Conservation (phyloP, 92 coral and sea anemone species). For the Palythoa heliodiscus region DNA sequence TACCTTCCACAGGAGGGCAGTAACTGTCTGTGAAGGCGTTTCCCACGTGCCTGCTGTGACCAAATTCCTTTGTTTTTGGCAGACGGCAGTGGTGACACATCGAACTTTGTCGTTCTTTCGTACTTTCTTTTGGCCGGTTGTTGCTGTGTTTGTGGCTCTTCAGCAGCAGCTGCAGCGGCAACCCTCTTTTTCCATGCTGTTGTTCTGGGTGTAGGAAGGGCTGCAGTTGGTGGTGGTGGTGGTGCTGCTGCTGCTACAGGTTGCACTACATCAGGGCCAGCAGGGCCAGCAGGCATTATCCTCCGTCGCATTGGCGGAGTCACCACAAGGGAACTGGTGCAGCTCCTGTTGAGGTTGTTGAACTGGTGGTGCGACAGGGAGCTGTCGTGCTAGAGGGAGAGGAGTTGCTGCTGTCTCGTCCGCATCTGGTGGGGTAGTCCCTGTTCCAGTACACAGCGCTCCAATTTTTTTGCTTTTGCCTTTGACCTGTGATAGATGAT, state of each 20-base stretch:
- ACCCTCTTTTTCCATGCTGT: constrained; percentile 1
- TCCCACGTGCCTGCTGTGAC: constrained; percentile 33
- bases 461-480: too few relatives aligned
- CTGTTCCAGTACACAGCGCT: too few relatives aligned
- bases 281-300: neutral
- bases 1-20: constrained; percentile 31
- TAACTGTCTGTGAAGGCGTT: neutral
- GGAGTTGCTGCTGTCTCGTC: neutral
- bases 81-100: constrained; percentile 28
- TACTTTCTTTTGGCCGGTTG: constrained; percentile 29
- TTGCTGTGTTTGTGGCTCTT: neutral
- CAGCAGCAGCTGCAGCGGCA: neutral
- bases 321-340: neutral
- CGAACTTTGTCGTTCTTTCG: constrained; percentile 16
- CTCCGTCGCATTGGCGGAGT: neutral
- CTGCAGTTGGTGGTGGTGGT: neutral
- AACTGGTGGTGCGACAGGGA: neutral
- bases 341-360: neutral
- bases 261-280: neutral
- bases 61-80: constrained; percentile 20
- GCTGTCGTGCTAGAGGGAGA: neutral
- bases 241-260: constrained; percentile 8
- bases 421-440: too few relatives aligned
- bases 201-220: constrained; percentile 1
- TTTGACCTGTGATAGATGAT: too few relatives aligned